phyloP scores from a whole-genome alignment of 2,888 invertebrate species.

The Lycophotia porphyrea region DNA sequence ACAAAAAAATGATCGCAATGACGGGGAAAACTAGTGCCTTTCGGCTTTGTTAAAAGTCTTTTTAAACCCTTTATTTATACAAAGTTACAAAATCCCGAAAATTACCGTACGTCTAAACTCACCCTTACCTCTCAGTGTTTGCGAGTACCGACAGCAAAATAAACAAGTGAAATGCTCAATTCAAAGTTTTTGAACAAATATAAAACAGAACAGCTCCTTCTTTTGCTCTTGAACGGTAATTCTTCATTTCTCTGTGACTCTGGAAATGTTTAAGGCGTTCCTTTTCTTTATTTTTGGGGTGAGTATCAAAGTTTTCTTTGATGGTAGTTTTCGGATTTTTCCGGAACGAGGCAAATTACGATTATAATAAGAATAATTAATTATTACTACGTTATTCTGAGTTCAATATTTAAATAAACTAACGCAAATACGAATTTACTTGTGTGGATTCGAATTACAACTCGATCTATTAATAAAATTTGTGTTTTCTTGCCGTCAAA shows the following conservation, averaged over 20 bases:
- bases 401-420: not conserved
- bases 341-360: not conserved
- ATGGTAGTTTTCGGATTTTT: not conserved
- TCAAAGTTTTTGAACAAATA: slow-evolving; percentile 45
- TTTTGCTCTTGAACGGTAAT: slow-evolving; percentile 31
- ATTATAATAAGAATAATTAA: too few relatives aligned
- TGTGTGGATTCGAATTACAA: not conserved
- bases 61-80: too few relatives aligned
- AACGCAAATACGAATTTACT: not conserved
- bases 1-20: too few relatives aligned
- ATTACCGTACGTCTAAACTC: slow-evolving; percentile 18
- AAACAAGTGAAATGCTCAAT: slow-evolving; percentile 29
- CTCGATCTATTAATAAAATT: not conserved
- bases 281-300: slow-evolving; percentile 7
- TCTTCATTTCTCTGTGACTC: slow-evolving; percentile 16
- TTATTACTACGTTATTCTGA: not conserved
- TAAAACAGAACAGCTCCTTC: slow-evolving; percentile 3
- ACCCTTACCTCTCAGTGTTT: slow-evolving; percentile 38
- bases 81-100: slow-evolving; percentile 7
- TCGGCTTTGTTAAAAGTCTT: too few relatives aligned
- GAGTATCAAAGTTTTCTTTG: not conserved
- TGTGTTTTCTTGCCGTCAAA: not conserved
- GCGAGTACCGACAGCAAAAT: slow-evolving; percentile 50
- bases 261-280: not conserved
- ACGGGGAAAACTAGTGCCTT: too few relatives aligned